Evolutionary conservation across 1,140 invertebrate genomes (phyloP), one percentile per base, ranked within the genome.

Genomic region (Calliphora vicina): DNA sequence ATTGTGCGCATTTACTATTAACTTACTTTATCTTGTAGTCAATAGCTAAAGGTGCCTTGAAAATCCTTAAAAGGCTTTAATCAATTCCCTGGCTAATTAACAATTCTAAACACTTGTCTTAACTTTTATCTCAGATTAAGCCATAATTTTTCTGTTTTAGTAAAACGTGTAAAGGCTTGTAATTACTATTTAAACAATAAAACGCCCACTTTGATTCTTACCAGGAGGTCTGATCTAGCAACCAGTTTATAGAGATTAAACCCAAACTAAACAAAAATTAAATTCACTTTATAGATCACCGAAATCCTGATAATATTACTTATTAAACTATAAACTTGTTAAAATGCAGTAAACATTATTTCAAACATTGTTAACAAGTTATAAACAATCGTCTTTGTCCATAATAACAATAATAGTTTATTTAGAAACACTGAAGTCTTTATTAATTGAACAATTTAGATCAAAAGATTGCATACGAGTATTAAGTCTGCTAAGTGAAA

Each of bases 381-480:
- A 17, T 17, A 50, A 50, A 50, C 45, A 50, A 67, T 5, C 61
- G 6, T 15, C 61, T 12, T 67, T 23, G 17, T 67, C 17, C 61
- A 23, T 23, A 67, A 67, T 23, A n/a, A n/a, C n/a, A n/a, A n/a
- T n/a, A 23, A 67, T 67, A 67, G 20, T 20, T 25, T 67, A 25
- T 23, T 25, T 23, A 67, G 23, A 67, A 10, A 25, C 20, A 20
- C 0, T 35, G 35, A 67, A 67, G n/a, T 67, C 50, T n/a, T 8
- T 67, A 67, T 67, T 67, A 67, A 67, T 67, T 67, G 61, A 67
- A 67, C 61, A 67, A 67, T 67, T 67, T 23, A 67, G 61, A 67
- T 67, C n/a, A 23, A 67, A 25, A 50, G 45, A 50, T 50, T 50
- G 12, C 45, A 1, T 50, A n/a, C n/a, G n/a, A n/a, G n/a, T n/a